phyloP scores from a whole-genome alignment of 2,797 vertebrate genomes.

The Hypotaenidia philippensis region DNA sequence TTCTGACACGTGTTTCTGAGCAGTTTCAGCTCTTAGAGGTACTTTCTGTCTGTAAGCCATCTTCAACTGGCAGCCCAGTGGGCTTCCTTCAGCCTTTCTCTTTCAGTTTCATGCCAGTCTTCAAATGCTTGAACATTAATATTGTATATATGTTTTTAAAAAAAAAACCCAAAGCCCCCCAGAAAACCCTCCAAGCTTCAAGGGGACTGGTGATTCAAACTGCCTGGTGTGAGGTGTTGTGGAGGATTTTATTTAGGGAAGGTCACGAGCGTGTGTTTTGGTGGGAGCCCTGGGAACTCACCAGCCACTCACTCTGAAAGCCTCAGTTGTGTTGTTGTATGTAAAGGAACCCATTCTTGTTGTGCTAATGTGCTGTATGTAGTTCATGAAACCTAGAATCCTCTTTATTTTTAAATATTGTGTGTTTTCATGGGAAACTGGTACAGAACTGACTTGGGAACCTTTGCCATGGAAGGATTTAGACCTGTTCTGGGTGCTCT shows the following conservation, averaged over 20 bases:
- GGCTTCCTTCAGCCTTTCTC: neutral
- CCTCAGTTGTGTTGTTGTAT: fast-evolving
- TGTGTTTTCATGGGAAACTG: neutral
- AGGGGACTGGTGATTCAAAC: fast-evolving
- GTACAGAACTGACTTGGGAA: neutral
- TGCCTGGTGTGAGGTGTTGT: neutral
- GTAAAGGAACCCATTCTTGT: neutral
- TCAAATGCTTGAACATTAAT: neutral
- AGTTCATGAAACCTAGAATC: neutral
- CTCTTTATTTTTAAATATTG: neutral
- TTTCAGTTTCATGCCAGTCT: neutral
- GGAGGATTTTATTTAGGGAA: neutral
- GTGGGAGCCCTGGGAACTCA: neutral
- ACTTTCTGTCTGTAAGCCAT: neutral
- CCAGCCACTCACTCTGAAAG: fast-evolving
- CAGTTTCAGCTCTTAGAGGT: neutral
- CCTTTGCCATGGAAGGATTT: neutral
- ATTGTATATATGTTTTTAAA: neutral
- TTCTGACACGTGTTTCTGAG: neutral
- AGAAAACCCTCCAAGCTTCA: neutral
- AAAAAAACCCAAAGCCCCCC: too few relatives aligned
- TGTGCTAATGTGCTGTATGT: fast-evolving
- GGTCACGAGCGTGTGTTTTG: neutral
- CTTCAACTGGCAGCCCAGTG: fast-evolving
- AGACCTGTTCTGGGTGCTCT: neutral